These are phyloP conservation scores for Sinodicranocentrus sp. DNA, from an alignment of 2,888 invertebrate genomes.

Conservation along the genomic window DNA sequence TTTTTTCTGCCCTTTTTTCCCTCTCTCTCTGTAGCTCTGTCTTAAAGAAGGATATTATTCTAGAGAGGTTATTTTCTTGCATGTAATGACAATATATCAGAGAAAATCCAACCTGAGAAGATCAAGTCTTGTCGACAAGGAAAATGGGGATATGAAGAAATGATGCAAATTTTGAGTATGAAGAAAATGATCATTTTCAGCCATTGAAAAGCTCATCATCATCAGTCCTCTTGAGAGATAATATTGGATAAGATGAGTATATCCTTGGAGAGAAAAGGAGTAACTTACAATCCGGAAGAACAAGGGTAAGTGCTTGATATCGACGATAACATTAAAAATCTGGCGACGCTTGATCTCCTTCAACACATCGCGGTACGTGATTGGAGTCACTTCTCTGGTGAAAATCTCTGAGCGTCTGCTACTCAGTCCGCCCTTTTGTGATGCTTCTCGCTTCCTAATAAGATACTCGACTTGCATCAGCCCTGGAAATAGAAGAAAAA, in stretches of 20 bases:
- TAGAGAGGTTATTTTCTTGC: too few relatives aligned
- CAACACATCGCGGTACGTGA: conserved; percentile 86
- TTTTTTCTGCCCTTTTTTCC: too few relatives aligned
- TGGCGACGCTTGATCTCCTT: conserved; percentile 91
- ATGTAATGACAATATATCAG: too few relatives aligned
- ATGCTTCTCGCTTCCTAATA: conserved; percentile 84
- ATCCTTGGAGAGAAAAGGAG: neutral
- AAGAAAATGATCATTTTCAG: conserved; percentile 15
- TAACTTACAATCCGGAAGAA: conserved; percentile 92
- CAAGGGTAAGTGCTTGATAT: conserved; percentile 88
- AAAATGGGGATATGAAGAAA: conserved; percentile 15
- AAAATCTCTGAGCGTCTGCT: conserved; percentile 84
- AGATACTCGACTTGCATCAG: conserved; percentile 78
- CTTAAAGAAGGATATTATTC: too few relatives aligned
- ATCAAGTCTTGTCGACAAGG: neutral
- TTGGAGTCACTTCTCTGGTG: conserved; percentile 84
- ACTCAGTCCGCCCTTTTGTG: conserved; percentile 80
- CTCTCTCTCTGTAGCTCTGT: too few relatives aligned
- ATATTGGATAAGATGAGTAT: neutral
- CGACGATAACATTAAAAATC: conserved; percentile 92
- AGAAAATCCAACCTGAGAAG: too few relatives aligned
- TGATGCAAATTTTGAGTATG: neutral
- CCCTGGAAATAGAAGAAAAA: conserved; percentile 80
- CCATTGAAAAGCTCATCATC: conserved; percentile 18
- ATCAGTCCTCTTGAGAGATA: neutral